Evolutionary conservation across 2,888 invertebrate species (phyloP).

Genomic region (Cerceris rybyensis): DNA sequence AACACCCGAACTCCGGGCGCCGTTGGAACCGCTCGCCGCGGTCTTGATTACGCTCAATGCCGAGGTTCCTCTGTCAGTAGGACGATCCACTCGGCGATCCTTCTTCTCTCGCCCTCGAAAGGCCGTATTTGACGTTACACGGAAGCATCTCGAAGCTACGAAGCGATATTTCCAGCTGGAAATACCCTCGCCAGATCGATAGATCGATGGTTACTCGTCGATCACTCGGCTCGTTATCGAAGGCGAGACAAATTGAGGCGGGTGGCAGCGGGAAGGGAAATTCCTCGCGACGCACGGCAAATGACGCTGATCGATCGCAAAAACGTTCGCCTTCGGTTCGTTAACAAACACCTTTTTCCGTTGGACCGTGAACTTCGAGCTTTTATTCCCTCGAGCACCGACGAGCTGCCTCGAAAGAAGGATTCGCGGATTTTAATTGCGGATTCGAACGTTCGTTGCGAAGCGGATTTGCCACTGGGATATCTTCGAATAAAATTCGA

Average conservation of each 20-base stretch:
- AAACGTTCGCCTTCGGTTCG: slow-evolving; percentile 30
- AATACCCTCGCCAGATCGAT: slow-evolving; percentile 24
- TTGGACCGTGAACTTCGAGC: slow-evolving; percentile 10
- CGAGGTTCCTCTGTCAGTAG: slow-evolving; percentile 42
- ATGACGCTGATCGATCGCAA: slow-evolving; percentile 36
- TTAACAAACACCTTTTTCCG: slow-evolving; percentile 12
- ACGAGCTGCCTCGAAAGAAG: slow-evolving; percentile 14
- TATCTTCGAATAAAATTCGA: too few species aligned
- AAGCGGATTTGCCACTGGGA: not conserved
- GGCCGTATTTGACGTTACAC: slow-evolving; percentile 26
- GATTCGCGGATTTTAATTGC: slow-evolving; percentile 39
- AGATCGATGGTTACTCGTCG: slow-evolving; percentile 22
- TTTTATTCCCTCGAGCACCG: not conserved
- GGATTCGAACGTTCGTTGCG: slow-evolving; percentile 17
- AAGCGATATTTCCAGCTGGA: slow-evolving; percentile 15
- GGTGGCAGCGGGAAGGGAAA: slow-evolving; percentile 17
- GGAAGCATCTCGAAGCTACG: slow-evolving; percentile 39
- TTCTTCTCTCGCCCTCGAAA: slow-evolving; percentile 36
- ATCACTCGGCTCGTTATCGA: slow-evolving; percentile 7
- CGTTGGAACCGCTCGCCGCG: slow-evolving; percentile 25
- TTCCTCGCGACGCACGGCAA: slow-evolving; percentile 29
- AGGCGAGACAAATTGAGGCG: slow-evolving; percentile 32
- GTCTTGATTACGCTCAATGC: slow-evolving; percentile 27
- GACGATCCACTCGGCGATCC: slow-evolving; percentile 48
- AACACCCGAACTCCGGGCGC: slow-evolving; percentile 40